These are phyloP conservation scores for Anneissia japonica DNA, from an alignment of 35 echinoderm and acorn worm genomes.

Conservation along the genomic window DNA sequence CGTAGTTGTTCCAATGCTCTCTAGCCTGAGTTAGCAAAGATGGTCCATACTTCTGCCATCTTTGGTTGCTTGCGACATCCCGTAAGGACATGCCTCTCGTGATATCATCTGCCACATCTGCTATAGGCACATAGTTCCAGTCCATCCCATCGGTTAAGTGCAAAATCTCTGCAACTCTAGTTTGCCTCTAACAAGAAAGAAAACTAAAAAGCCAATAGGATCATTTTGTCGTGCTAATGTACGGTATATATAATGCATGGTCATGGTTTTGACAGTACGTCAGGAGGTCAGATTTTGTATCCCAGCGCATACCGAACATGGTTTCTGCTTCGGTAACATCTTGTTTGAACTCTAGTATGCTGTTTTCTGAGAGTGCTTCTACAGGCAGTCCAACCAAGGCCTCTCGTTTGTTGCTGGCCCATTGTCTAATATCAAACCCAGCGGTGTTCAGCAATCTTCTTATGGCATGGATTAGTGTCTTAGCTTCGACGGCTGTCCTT, in stretches of 20 bases:
- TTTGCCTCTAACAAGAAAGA: too few species aligned
- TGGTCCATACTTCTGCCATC: too few species aligned
- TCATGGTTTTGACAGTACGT: slow-evolving; percentile 5
- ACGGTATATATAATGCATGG: background rate
- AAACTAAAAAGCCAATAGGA: too few species aligned
- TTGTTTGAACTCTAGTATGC: background rate
- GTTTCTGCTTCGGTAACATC: slow-evolving; percentile 6
- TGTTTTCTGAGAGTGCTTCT: slow-evolving; percentile 3
- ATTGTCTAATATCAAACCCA: slow-evolving; percentile 13
- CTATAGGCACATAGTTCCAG: too few species aligned
- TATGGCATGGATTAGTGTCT: background rate
- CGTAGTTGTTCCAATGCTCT: too few species aligned
- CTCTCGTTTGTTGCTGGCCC: slow-evolving; percentile 12
- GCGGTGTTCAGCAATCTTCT: background rate
- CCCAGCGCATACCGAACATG: slow-evolving; percentile 8
- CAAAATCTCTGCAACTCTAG: too few species aligned
- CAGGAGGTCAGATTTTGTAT: background rate
- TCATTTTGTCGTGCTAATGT: slow-evolving; percentile 9
- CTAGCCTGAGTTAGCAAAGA: too few species aligned
- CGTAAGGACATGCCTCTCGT: too few species aligned
- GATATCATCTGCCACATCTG: too few species aligned
- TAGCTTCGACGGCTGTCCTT: background rate
- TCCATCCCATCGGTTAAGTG: too few species aligned
- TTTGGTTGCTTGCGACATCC: too few species aligned
- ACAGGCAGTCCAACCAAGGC: background rate